These are phyloP conservation scores for Myzus persicae DNA, from an alignment of 1,140 invertebrate species.

Conservation along the genomic window DNA sequence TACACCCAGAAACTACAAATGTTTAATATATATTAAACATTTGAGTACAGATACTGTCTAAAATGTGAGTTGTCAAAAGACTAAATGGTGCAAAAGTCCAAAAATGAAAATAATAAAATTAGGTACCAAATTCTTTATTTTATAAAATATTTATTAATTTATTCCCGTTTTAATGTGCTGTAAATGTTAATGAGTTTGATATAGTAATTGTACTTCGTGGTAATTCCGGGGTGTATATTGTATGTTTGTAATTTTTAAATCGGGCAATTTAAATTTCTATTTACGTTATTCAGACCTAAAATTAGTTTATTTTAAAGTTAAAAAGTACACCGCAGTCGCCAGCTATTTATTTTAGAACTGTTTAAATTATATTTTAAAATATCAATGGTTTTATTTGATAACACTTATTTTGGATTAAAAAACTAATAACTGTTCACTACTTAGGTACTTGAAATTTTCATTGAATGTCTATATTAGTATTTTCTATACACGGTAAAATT, in stretches of 20 bases:
- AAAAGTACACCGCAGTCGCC: neutral
- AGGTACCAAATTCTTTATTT: neutral
- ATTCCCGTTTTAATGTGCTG: neutral
- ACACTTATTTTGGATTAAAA: too few relatives aligned
- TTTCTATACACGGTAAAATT: too few relatives aligned
- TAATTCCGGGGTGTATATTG: neutral
- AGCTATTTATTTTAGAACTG: neutral
- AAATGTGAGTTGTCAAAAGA: neutral
- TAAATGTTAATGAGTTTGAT: neutral
- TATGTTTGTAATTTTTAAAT: slow-evolving; percentile 10
- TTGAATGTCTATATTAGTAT: too few relatives aligned
- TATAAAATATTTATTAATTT: neutral
- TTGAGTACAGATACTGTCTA: neutral
- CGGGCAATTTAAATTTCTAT: neutral
- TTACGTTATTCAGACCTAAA: neutral
- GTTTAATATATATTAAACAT: neutral
- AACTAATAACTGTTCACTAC: too few relatives aligned
- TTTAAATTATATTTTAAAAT: neutral
- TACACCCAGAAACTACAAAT: neutral
- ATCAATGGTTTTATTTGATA: neutral
- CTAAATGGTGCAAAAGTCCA: neutral
- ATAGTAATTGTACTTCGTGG: neutral
- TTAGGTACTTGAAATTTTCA: too few relatives aligned
- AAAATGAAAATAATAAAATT: neutral
- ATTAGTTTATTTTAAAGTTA: neutral